Base-by-base conservation (phyloP, 2,888 invertebrate genomes). In the Cataglyphis cursor region DNA sequence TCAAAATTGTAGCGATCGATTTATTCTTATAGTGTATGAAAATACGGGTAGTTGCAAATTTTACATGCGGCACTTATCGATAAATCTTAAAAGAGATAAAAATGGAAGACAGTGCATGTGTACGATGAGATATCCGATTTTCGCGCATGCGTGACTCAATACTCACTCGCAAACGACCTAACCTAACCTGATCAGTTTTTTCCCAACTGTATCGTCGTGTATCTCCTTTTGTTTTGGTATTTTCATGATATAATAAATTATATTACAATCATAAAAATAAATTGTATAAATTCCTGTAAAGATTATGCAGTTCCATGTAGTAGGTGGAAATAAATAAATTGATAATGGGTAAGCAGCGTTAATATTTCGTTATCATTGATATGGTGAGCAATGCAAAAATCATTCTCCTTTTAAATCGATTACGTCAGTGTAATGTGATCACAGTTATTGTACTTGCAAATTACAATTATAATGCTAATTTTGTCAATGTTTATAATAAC, bases 321-420 rank as follows among this genome's bases (percentile, higher is more conserved):
- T 6, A 21, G 18, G 31, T 75, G 44, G 35, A 51, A 75, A 18
- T 15, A 48, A 35, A 62, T 75, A 31, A 64, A 48, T 64, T 64
- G n/a, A 64, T 75, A 74, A 24, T 75, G 12, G 35, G 51, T 75
- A 75, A 75, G 51, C 35, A 75, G 65, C 9, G 31, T 65, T 24
- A 51, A 51, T 31, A 21, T 35, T 21, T 54, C 18, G 9, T 48
- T 48, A 48, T 48, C 6, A 2, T 48, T 51, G 48, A 51, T 8
- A 51, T 51, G 48, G 2, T 51, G 48, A 51, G 44, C 44, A 44
- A 18, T 44, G n/a, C n/a, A 51, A 18, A 44, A 44, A 1, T 44
- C 5, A 4, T 44, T 48, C 48, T 31, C 31, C n/a, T 48, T 18
- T 15, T 18, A 15, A 18, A 44, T n/a, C 48, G 48, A 8, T 51